phyloP scores from a whole-genome alignment of 2,888 invertebrate species.

The Myopa testacea region DNA sequence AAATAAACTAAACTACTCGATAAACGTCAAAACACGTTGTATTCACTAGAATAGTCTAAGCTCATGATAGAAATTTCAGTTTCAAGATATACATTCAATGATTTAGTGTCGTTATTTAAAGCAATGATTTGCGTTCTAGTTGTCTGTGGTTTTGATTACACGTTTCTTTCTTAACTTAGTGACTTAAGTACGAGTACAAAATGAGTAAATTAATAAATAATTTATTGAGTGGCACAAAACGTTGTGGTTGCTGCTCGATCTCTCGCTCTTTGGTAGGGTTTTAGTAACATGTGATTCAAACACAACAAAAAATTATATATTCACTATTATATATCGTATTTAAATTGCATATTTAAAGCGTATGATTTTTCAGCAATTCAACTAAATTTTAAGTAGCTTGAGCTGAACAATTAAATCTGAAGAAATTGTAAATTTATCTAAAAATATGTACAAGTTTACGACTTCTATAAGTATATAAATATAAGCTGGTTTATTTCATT shows the following conservation, averaged over 20 bases:
- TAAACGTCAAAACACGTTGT: not conserved
- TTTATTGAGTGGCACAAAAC: not conserved
- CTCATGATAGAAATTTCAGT: not conserved
- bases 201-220: not conserved
- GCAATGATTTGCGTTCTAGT: not conserved
- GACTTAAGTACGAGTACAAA: not conserved
- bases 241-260: not conserved
- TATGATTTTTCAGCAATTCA: not conserved
- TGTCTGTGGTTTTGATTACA: constrained; percentile 7
- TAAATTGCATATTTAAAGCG: not conserved
- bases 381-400: not conserved
- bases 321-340: not conserved
- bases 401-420: not conserved
- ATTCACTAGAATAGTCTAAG: not conserved
- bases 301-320: not conserved
- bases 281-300: not conserved
- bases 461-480: too few species aligned
- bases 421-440: not conserved
- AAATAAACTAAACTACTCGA: not conserved
- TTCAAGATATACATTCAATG: not conserved
- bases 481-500: too few species aligned
- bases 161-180: constrained; percentile 1
- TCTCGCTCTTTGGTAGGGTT: constrained; percentile 1
- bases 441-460: not conserved
- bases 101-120: constrained; percentile 1